Evolutionary conservation across 1,140 invertebrate genomes (phyloP).

Genomic region (Cataglyphis hispanica): DNA sequence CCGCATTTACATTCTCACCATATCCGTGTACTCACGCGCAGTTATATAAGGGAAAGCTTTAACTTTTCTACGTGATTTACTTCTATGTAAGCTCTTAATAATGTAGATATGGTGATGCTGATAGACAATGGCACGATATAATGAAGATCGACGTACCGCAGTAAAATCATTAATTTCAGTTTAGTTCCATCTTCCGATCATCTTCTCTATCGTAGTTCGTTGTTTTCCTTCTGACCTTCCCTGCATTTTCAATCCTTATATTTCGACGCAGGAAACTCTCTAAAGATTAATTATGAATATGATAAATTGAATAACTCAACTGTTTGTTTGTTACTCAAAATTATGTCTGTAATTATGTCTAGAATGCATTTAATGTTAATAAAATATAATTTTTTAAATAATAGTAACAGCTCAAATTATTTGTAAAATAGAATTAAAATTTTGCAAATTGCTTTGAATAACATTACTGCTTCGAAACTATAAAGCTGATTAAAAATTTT

Average conservation of each 20-base stretch:
- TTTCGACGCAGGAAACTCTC: neutral
- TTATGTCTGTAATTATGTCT: neutral
- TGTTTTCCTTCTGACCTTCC: constrained; percentile 2
- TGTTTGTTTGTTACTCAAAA: constrained; percentile 3
- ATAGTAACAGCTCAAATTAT: neutral
- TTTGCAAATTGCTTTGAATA: neutral
- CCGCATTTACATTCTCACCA: neutral
- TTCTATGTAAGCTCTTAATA: constrained; percentile 21
- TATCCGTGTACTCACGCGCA: neutral
- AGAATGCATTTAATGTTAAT: neutral
- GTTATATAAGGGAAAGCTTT: constrained; percentile 19
- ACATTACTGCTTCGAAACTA: neutral
- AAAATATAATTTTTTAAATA: neutral
- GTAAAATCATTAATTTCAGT: constrained; percentile 54
- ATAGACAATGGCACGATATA: neutral
- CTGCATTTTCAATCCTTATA: constrained; percentile 39
- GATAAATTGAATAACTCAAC: constrained; percentile 1
- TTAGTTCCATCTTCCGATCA: constrained; percentile 5
- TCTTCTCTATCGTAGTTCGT: neutral
- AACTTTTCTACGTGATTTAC: neutral
- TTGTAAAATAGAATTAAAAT: neutral
- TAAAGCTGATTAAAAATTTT: neutral
- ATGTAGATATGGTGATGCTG: constrained; percentile 12
- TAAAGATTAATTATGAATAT: constrained; percentile 23
- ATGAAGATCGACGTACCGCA: constrained; percentile 40